Evolutionary conservation across 2,888 invertebrate species (phyloP), one percentile per base, ranked within the genome.

Genomic region (Mesorhabditis sp.): DNA sequence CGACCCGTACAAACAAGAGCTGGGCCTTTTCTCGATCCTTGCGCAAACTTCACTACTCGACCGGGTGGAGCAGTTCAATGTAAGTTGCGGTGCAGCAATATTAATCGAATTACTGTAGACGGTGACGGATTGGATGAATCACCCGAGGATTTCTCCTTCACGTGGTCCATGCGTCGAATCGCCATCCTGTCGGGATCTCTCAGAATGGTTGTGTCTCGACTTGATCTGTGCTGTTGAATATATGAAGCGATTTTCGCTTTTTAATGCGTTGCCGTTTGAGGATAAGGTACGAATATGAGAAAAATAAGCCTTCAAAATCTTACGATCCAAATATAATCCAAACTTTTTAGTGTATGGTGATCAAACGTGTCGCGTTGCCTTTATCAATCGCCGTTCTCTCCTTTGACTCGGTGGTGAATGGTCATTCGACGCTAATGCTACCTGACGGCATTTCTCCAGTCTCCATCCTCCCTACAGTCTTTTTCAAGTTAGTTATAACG

Each of bases 101-200:
- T 13, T 50, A 13, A 13, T 2, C 58, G 1, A 50, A 50, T 50
- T 10, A 50, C 58, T 50, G 7, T 50, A 50, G 58, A 10, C 7
- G n/a, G 58, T 50, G 58, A 50, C 10, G 10, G n/a, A 50, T n/a
- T 50, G 58, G 58, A 13, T 50, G 58, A 50, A 10, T 10, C 58
- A 50, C n/a, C 58, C 58, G n/a, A 10, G 58, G n/a, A 50, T 50
- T n/a, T 50, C 58, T 50, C 58, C 58, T 13, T 50, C 58, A 50
- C 7, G 58, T 10, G 58, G 58, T 10, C 58, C 58, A 50, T 50
- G 58, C n/a, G 10, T 50, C n/a, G 58, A 50, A 50, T 50, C 58
- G 7, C 58, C 58, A 50, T 50, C 58, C n/a, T 50, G 58, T 50
- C 58, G 58, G n/a, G 58, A 50, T 50, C 58, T 50, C 58, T 50